Evolutionary conservation across 2,888 invertebrate genomes (phyloP), one percentile per base, ranked within the genome.

Genomic region (Mycogona germanica): DNA sequence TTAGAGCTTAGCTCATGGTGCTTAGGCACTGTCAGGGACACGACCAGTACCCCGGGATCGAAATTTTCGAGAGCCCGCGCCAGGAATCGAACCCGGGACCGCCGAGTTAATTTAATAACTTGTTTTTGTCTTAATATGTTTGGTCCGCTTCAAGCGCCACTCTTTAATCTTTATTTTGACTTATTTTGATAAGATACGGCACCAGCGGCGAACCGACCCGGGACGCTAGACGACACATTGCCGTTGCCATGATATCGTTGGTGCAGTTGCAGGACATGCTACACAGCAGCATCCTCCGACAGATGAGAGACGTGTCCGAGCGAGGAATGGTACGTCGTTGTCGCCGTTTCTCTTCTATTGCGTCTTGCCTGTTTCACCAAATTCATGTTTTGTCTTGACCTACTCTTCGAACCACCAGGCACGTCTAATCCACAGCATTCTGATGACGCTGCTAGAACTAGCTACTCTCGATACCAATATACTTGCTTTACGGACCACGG

Each of bases 241-340:
- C 49, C 2, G 49, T 49, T 6, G 49, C 49, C 2, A 49, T 49
- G 49, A 38, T 49, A 26, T 49, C 49, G 23, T 49, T 49, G 38
- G 23, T 49, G 25, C 49, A 49, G 25, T 38, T 49, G n/a, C 49
- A 49, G 19, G 49, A 49, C 14, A 49, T 49, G 49, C 49, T 49
- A 14, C 49, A 49, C 25, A 38, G 37, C 5, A 49, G 38, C 19
- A 49, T 49, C n/a, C 23, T 49, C 23, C 49, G 38, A 19, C 49
- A 38, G 26, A 49, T 49, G 35, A 49, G 38, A 37, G 49, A 49
- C 38, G 49, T 49, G 35, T 49, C 49, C 5, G 49, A 49, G 23
- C 12, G 49, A 23, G 49, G 49, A 35, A 49, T 49, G 49, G 49
- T 23, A 23, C 23, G 14, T 41, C 21, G 12, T 25, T 47, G n/a